Evolutionary conservation across 1,140 invertebrate species (phyloP).

Genomic region (Pseudomyrmex gracilis): DNA sequence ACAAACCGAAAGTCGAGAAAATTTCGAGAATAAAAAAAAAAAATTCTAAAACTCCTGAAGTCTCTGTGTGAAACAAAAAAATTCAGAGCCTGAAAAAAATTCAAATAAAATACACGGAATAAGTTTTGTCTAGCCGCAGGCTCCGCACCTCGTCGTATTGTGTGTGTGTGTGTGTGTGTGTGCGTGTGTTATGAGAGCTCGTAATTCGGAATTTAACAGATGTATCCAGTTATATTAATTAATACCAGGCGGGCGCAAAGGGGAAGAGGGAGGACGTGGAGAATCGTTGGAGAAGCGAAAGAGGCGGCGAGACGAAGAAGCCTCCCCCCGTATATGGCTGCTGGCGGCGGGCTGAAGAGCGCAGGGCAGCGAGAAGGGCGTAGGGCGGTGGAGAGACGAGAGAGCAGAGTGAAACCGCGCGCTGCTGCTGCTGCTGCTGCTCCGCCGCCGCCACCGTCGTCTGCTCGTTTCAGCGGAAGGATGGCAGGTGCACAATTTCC

Average conservation of each 20-base stretch:
- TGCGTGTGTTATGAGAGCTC: background rate
- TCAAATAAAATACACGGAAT: too few species aligned
- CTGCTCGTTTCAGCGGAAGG: slow-evolving; percentile 79
- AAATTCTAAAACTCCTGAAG: too few species aligned
- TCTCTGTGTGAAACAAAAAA: too few species aligned
- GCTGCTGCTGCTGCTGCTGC: slow-evolving; percentile 8
- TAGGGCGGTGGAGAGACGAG: slow-evolving; percentile 21
- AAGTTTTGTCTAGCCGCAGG: background rate
- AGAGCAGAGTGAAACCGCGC: slow-evolving; percentile 39
- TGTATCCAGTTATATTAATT: slow-evolving; percentile 38
- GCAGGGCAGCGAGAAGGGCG: slow-evolving; percentile 38
- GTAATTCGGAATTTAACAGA: slow-evolving; percentile 44
- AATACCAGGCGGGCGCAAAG: background rate
- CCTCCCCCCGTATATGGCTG: slow-evolving; percentile 24
- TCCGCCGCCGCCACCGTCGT: slow-evolving; percentile 78
- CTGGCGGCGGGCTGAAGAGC: slow-evolving; percentile 2
- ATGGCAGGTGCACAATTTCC: slow-evolving; percentile 82
- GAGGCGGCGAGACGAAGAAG: slow-evolving; percentile 61
- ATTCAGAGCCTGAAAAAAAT: too few species aligned
- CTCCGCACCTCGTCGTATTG: too few species aligned
- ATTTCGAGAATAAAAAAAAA: too few species aligned
- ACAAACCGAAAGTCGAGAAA: too few species aligned
- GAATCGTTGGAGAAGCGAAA: slow-evolving; percentile 8
- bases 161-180: too few species aligned
- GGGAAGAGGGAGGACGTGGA: slow-evolving; percentile 14